Evolutionary conservation across 2,113 vertebrate species (phyloP), one percentile per base, ranked within the genome.

Genomic region (Phalacrocorax aristotelis): DNA sequence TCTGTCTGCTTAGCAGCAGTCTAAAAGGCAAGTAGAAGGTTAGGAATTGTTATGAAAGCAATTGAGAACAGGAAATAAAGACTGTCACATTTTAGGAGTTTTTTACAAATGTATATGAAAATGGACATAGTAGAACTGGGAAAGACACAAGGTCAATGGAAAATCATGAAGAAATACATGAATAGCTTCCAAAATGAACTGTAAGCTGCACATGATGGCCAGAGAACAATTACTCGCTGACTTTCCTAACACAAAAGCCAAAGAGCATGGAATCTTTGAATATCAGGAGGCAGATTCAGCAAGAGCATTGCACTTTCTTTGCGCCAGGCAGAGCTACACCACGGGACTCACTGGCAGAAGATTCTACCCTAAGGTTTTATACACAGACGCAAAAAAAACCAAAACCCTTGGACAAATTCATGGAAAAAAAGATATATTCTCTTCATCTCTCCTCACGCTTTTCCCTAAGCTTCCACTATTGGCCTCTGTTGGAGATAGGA

Each of bases 281-380:
- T 8, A n/a, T n/a, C 32, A 51, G 40, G n/a, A 89, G 26, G 6
- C 1, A 2, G 29, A 34, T 21, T 27, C 4, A 2, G 2, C 22
- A 27, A 54, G 16, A 54, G 25, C 21, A 10, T 2, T n/a, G 44
- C 44, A 26, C 12, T 19, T 38, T 25, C 55, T 38, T 44, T n/a
- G n/a, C 9, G 10, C 1, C 8, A 65, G 25, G 29, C 34, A 90
- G 15, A 58, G 19, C 25, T 58, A 36, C 20, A 32, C 5, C 0
- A 0, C 29, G 42, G 51, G 21, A 30, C n/a, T 44, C 65, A 14
- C 11, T 2, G 22, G 38, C 57, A n/a, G 36, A 15, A 62, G 15
- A 51, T 30, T 68, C 19, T 10, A 14, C 19, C 16, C 40, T 29
- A 5, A 8, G 9, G 34, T 5, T 19, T 70, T 58, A 32, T 27